Conservation (phyloP, 1,140 invertebrate genomes). For the Aphis gossypii region DNA sequence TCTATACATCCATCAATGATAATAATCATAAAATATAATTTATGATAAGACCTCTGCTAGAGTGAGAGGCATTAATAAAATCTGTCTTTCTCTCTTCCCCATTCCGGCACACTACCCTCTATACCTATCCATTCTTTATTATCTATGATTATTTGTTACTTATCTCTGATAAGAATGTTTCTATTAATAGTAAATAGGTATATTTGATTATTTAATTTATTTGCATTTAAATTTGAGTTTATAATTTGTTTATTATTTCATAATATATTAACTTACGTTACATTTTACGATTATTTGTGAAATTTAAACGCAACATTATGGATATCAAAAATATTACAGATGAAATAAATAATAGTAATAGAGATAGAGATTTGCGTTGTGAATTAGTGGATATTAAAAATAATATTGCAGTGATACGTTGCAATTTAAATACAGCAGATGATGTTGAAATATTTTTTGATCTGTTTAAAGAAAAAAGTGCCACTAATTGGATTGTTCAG, state of each 20-base stretch:
- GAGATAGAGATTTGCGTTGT: background rate
- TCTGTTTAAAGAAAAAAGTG: background rate
- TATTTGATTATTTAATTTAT: background rate
- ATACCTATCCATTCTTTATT: no score
- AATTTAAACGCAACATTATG: background rate
- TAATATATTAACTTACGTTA: no score
- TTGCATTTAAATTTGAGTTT: background rate
- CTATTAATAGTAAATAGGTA: background rate
- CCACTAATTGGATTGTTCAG: background rate
- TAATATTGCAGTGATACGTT: constrained; percentile 2
- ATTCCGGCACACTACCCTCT: no score
- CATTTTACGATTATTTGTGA: background rate
- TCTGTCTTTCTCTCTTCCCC: no score
- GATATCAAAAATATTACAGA: background rate
- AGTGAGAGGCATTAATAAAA: no score
- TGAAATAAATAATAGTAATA: background rate
- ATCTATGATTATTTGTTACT: background rate
- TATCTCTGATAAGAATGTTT: background rate
- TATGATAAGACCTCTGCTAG: no score
- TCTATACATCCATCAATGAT: no score
- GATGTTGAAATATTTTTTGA: background rate
- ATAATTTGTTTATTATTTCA: no score
- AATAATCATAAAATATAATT: no score
- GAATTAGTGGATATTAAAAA: background rate
- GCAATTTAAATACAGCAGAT: background rate